Conservation (phyloP, 2,113 vertebrate species). For the Indicator maculatus region DNA sequence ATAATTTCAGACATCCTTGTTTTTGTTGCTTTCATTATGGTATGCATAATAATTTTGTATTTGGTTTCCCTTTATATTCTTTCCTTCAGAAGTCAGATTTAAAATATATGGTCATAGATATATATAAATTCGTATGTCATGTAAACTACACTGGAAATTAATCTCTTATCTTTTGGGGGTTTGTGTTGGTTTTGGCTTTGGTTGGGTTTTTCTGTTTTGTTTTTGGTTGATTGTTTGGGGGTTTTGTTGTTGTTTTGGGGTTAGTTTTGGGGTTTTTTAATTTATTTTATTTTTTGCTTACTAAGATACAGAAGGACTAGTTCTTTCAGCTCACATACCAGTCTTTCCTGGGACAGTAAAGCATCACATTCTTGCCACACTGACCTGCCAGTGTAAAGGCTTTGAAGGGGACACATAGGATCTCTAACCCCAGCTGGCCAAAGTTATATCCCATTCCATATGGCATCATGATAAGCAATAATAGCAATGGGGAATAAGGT, state of each 20-base stretch:
- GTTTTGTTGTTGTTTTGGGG: no score
- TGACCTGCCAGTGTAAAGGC: fast-evolving
- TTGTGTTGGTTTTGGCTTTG: background rate
- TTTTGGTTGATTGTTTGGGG: no score
- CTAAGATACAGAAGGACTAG: background rate
- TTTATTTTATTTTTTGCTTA: background rate
- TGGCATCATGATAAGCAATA: fast-evolving
- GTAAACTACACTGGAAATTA: background rate
- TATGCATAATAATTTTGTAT: background rate
- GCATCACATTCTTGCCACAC: background rate
- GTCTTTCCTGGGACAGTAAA: background rate
- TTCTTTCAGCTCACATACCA: background rate
- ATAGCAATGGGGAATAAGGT: background rate
- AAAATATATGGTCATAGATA: background rate
- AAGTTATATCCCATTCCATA: background rate
- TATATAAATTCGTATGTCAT: background rate
- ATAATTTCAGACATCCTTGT: background rate
- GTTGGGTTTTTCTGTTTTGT: background rate
- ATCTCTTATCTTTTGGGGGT: background rate
- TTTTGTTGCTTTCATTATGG: background rate
- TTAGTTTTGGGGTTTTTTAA: no score
- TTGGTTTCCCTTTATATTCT: background rate
- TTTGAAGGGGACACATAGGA: background rate
- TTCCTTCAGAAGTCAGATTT: background rate
- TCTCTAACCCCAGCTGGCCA: background rate